Percentiles rank a stretch among this genome's conserved stretches.
phyloP scores from a whole-genome alignment of 2,888 invertebrate genomes.

The Drosophila putrida region DNA sequence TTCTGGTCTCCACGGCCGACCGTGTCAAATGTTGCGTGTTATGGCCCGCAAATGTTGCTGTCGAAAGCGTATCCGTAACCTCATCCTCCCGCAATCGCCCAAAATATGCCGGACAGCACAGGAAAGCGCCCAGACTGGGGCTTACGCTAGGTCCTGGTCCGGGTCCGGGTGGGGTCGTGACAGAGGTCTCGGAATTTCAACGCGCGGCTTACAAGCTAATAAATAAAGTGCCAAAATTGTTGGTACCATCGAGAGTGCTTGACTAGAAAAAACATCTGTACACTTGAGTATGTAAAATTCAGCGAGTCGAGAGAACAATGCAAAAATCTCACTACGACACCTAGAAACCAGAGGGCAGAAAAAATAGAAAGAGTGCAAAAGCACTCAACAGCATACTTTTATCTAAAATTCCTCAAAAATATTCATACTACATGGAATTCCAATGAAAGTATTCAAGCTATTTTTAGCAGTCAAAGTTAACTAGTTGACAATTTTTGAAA shows the following conservation, averaged over 20 bases:
- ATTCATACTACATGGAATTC: constrained; percentile 2
- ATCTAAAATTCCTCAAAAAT: constrained; percentile 13
- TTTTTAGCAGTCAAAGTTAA: constrained; percentile 10
- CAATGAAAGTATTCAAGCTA: constrained; percentile 11
- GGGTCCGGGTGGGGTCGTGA: background rate
- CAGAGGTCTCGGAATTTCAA: constrained; percentile 52
- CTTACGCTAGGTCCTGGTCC: constrained; percentile 7
- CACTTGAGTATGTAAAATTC: constrained; percentile 50
- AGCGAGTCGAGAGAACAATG: constrained; percentile 37
- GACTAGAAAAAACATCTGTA: constrained; percentile 72
- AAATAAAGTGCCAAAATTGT: constrained; percentile 69
- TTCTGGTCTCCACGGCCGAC: constrained; percentile 46
- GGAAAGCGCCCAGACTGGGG: constrained; percentile 23
- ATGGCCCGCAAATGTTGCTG: constrained; percentile 77
- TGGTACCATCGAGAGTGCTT: constrained; percentile 60
- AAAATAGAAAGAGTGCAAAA: background rate
- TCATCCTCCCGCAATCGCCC: constrained; percentile 31
- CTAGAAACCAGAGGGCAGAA: constrained; percentile 6
- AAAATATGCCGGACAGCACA: constrained; percentile 34
- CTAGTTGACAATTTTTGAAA: constrained; percentile 13
- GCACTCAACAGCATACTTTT: constrained; percentile 14
- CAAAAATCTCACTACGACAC: constrained; percentile 38
- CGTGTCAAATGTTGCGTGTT: constrained; percentile 79
- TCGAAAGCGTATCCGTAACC: constrained; percentile 74
- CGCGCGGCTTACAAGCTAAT: constrained; percentile 76